These are phyloP conservation scores for Globodera ellingtonae DNA, from an alignment of 1,140 invertebrate genomes.

Conservation along the genomic window DNA sequence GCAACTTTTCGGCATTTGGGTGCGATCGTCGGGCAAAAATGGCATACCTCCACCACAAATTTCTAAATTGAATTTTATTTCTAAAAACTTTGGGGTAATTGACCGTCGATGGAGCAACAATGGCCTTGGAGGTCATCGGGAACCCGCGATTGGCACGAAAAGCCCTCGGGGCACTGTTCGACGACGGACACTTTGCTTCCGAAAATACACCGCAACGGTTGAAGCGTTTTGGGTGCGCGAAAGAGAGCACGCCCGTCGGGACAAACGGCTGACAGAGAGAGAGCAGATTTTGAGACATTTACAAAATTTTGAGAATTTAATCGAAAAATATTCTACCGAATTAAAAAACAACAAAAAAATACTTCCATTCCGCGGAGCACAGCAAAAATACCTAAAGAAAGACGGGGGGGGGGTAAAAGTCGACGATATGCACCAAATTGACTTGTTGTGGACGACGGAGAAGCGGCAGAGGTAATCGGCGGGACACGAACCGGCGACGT, in stretches of 20 bases:
- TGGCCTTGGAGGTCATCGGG: constrained; percentile 54
- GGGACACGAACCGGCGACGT: constrained; percentile 60
- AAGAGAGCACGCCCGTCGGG: constrained; percentile 57
- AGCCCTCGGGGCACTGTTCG: constrained; percentile 45
- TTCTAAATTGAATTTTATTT: constrained; percentile 43
- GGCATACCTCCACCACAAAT: constrained; percentile 57
- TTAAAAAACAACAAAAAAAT: background rate
- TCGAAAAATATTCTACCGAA: background rate
- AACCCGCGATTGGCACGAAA: constrained; percentile 45
- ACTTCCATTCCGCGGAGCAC: constrained; percentile 60
- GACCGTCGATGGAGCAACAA: constrained; percentile 56
- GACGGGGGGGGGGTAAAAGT: background rate
- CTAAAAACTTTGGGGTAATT: background rate
- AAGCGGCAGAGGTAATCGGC: constrained; percentile 59
- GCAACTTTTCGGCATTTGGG: constrained; percentile 60
- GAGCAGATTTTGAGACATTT: too few species aligned
- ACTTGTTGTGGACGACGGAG: constrained; percentile 46
- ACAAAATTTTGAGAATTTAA: background rate
- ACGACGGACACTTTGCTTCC: background rate
- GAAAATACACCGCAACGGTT: constrained; percentile 54
- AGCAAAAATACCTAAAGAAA: constrained; percentile 55
- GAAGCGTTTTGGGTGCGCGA: constrained; percentile 54
- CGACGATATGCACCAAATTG: background rate
- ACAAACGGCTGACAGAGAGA: constrained; percentile 49
- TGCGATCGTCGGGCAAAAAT: constrained; percentile 59